Evolutionary conservation across 2,888 invertebrate genomes (phyloP).

Genomic region (Drosophila emarginata): DNA sequence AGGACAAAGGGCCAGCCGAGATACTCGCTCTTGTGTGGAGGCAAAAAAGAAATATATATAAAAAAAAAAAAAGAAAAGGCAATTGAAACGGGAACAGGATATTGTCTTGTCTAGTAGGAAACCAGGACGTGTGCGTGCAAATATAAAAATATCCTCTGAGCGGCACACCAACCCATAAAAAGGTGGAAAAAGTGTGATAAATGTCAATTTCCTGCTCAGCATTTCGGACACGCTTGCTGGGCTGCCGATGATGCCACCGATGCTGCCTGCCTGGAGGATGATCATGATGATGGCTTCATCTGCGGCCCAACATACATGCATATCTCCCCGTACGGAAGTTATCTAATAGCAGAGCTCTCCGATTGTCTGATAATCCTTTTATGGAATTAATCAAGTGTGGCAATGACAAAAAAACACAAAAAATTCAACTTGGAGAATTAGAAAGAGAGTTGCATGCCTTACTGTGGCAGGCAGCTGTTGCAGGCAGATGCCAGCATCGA

Average conservation of each 20-base stretch:
- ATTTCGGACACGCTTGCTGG: constrained; percentile 66
- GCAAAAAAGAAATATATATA: background rate
- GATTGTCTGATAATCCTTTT: constrained; percentile 66
- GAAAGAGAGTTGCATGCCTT: constrained; percentile 5
- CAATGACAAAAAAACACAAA: constrained; percentile 58
- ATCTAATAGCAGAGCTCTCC: constrained; percentile 53
- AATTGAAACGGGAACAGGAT: constrained; percentile 79
- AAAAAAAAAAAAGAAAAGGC: constrained; percentile 43
- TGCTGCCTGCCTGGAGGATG: constrained; percentile 22
- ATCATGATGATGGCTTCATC: constrained; percentile 64
- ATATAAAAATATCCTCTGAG: constrained; percentile 51
- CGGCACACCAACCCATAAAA: constrained; percentile 24
- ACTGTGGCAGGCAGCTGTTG: constrained; percentile 27
- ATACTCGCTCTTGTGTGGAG: constrained; percentile 1
- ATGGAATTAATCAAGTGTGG: constrained; percentile 76
- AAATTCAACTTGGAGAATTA: constrained; percentile 3
- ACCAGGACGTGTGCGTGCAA: constrained; percentile 59
- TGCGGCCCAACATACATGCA: constrained; percentile 25
- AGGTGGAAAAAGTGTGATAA: constrained; percentile 69
- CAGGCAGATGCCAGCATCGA: constrained; percentile 26
- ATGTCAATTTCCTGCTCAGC: constrained; percentile 79
- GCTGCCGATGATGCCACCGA: background rate
- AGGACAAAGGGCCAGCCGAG: constrained; percentile 17
- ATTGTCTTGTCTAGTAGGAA: constrained; percentile 43
- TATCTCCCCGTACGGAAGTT: constrained; percentile 65